phyloP scores from a whole-genome alignment of 1,140 invertebrate species.

The Babylonia areolata region DNA sequence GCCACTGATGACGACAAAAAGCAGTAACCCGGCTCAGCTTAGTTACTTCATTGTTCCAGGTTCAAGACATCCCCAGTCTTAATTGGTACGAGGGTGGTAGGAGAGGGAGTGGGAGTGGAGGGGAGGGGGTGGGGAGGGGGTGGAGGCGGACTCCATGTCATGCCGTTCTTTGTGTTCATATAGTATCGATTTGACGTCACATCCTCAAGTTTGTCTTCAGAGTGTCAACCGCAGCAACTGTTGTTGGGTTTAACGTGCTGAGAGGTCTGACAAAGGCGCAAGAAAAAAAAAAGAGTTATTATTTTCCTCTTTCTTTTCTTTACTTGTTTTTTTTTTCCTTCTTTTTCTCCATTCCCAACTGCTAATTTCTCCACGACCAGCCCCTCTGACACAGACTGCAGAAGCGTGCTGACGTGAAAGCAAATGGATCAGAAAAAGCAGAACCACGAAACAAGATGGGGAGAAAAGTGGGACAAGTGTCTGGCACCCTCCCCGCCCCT shows the following conservation, averaged over 20 bases:
- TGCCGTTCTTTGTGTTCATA: neutral
- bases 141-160: neutral
- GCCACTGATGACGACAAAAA: too few species aligned
- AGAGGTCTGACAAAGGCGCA: neutral
- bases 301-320: too few species aligned
- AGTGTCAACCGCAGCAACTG: neutral
- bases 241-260: constrained; percentile 16
- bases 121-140: neutral
- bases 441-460: neutral
- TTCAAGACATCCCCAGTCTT: neutral
- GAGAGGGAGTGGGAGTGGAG: neutral
- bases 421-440: neutral
- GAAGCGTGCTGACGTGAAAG: constrained; percentile 15
- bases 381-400: neutral
- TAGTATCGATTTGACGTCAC: neutral
- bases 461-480: neutral
- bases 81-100: neutral
- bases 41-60: neutral
- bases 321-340: too few species aligned
- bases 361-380: neutral
- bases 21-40: neutral
- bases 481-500: neutral
- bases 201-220: neutral
- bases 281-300: neutral
- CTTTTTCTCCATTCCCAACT: neutral